Evolutionary conservation across 2,888 invertebrate genomes (phyloP).

Genomic region (Aleiodes testaceus): DNA sequence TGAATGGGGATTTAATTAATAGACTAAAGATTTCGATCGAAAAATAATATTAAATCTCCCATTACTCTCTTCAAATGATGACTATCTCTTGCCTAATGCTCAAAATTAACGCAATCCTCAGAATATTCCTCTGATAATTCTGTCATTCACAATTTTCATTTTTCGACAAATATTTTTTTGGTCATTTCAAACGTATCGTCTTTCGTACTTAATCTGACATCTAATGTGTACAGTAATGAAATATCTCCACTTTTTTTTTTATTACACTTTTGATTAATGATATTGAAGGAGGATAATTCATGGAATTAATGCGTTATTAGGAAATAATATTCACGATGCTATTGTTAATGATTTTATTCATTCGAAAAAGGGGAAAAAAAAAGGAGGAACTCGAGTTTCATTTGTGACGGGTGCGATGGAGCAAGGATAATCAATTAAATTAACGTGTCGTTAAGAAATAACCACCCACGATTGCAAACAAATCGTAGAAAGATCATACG

Average conservation of each 20-base stretch:
- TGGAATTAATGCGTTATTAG: not conserved
- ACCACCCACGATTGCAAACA: constrained; percentile 1
- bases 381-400: not conserved
- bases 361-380: not conserved
- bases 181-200: not conserved
- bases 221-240: constrained; percentile 12
- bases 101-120: constrained; percentile 1
- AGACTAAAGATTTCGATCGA: constrained; percentile 1
- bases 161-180: constrained; percentile 2
- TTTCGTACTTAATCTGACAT: constrained; percentile 14
- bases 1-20: constrained; percentile 22
- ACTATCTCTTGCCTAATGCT: not conserved
- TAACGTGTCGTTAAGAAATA: constrained; percentile 4
- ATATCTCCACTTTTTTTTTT: not conserved
- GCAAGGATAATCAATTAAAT: not conserved
- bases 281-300: constrained; percentile 2
- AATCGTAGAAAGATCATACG: not conserved
- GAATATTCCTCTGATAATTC: not conserved
- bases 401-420: not conserved
- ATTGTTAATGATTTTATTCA: not conserved
- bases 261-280: not conserved
- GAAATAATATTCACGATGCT: not conserved
- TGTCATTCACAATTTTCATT: not conserved
- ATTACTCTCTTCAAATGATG: constrained; percentile 5
- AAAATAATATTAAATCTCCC: constrained; percentile 10